Percentiles rank a stretch among this genome's conserved stretches.
Evolutionary conservation across 2,113 vertebrate genomes (phyloP).

Genomic region (Strix aluco): DNA sequence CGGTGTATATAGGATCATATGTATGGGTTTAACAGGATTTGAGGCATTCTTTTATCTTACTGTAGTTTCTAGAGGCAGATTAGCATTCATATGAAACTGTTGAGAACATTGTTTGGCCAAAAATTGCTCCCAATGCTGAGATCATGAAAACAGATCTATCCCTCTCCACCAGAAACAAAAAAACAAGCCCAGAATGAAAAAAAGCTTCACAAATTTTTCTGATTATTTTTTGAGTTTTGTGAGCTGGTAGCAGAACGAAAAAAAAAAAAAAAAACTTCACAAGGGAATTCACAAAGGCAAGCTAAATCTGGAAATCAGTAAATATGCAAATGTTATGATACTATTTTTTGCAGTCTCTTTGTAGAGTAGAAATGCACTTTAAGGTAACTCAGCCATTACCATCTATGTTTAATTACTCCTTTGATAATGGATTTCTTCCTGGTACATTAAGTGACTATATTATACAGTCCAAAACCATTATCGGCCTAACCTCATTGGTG

Average conservation of each 20-base stretch:
- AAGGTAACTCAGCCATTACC: neutral
- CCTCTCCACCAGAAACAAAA: neutral
- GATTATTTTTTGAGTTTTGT: neutral
- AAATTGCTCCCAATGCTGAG: neutral
- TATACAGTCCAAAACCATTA: neutral
- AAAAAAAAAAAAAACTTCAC: neutral
- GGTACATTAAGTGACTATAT: neutral
- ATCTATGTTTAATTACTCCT: neutral
- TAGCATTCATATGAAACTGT: neutral
- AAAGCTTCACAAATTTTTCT: neutral
- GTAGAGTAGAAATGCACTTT: neutral
- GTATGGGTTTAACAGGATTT: neutral
- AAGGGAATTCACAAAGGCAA: neutral
- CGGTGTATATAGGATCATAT: accelerated
- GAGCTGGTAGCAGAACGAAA: neutral
- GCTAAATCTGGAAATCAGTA: neutral
- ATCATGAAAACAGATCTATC: neutral
- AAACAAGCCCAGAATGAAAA: accelerated
- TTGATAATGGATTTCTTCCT: conserved; percentile 1
- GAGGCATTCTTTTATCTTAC: neutral
- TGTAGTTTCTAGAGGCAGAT: neutral
- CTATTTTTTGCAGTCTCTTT: neutral
- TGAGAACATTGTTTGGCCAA: accelerated
- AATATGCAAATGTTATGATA: neutral
- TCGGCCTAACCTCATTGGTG: neutral